A percentile compares a stretch with the other conserved stretches of the same genome.
These are phyloP conservation scores for Engraulis encrasicolus DNA, from an alignment of 2,113 vertebrate genomes.

Conservation along the genomic window DNA sequence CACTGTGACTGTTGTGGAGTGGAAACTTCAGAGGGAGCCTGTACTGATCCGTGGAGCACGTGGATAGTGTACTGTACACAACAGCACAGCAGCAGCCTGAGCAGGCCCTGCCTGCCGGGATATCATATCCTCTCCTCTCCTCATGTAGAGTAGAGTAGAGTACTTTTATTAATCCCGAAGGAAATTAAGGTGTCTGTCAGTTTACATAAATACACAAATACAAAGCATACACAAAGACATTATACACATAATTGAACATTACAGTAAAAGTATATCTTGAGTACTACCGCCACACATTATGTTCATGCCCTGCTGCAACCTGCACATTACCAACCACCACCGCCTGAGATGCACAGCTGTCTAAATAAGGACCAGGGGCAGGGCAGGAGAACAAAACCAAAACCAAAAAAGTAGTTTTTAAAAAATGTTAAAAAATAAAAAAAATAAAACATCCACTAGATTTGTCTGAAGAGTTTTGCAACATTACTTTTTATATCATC, in stretches of 20 bases:
- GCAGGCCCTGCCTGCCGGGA: neutral
- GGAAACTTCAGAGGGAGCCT: neutral
- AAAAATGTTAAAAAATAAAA: neutral
- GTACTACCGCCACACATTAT: too few species aligned
- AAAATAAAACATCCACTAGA: neutral
- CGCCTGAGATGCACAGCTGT: neutral
- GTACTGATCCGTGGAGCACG: neutral
- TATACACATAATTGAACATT: too few species aligned
- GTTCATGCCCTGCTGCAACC: too few species aligned
- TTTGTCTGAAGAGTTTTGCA: neutral
- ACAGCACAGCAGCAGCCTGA: conserved; percentile 13
- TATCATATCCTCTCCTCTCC: neutral
- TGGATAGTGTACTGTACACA: too few species aligned
- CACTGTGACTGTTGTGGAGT: neutral
- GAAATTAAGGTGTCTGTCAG: too few species aligned
- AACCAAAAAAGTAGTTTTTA: too few species aligned
- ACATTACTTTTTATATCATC: neutral
- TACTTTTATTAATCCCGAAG: too few species aligned
- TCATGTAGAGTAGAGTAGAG: too few species aligned
- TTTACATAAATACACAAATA: too few species aligned
- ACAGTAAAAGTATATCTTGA: too few species aligned
- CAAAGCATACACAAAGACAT: too few species aligned
- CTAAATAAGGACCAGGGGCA: conserved; percentile 12
- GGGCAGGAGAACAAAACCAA: conserved; percentile 17
- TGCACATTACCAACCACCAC: neutral